phyloP scores from a whole-genome alignment of 2,113 vertebrate species.

The Saimiri boliviensis region DNA sequence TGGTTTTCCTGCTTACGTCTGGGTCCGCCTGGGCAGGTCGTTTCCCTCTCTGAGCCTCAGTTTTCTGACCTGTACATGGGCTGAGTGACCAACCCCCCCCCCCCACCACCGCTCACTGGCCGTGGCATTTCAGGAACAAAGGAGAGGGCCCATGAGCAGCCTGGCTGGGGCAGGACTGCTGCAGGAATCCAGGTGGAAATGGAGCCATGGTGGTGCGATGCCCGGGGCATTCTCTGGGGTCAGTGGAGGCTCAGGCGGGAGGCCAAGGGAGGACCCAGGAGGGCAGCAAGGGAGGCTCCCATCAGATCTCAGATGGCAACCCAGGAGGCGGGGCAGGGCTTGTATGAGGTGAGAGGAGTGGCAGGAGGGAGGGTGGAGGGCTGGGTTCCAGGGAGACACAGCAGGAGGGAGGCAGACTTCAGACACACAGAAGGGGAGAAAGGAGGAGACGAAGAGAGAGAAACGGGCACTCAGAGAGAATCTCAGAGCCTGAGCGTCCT shows the following conservation, averaged over 20 bases:
- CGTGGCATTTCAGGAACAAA: not conserved
- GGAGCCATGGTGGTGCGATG: fast-evolving
- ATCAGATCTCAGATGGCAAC: fast-evolving
- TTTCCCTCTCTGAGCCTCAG: not conserved
- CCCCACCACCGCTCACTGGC: too few relatives aligned
- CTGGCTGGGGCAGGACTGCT: fast-evolving
- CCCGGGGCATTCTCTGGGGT: not conserved
- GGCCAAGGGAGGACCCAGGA: not conserved
- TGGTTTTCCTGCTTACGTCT: not conserved
- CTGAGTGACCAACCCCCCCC: too few relatives aligned
- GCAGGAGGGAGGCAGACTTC: not conserved
- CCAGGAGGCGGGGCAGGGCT: not conserved
- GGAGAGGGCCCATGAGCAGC: not conserved
- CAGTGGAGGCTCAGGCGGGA: fast-evolving
- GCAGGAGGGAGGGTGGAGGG: fast-evolving
- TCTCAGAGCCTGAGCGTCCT: not conserved
- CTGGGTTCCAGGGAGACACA: not conserved
- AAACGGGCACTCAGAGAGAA: not conserved
- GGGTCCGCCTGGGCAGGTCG: not conserved
- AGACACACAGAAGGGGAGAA: not conserved
- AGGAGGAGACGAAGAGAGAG: not conserved
- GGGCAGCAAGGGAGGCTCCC: not conserved
- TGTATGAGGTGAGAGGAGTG: not conserved
- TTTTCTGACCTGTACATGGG: not conserved
- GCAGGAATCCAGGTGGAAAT: not conserved